These are phyloP conservation scores for Orthonevra nobilis DNA, from an alignment of 2,888 invertebrate species.

Conservation along the genomic window DNA sequence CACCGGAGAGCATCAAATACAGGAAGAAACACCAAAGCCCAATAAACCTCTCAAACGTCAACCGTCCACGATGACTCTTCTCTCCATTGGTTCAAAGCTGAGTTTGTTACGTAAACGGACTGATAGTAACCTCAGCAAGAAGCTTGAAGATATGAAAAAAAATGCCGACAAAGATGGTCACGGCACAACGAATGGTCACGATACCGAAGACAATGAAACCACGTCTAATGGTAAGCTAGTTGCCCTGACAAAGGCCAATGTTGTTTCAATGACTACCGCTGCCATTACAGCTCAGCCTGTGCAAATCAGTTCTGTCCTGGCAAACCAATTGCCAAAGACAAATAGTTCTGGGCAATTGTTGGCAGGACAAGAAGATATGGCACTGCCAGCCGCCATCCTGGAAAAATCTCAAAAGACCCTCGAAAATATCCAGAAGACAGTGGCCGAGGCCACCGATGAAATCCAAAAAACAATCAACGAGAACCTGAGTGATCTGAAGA, in stretches of 20 bases:
- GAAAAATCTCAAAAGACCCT: conserved; percentile 77
- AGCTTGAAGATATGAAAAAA: conserved; percentile 72
- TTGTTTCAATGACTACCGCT: conserved; percentile 83
- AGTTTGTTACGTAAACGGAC: conserved; percentile 76
- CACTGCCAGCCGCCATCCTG: conserved; percentile 73
- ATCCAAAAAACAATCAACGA: conserved; percentile 79
- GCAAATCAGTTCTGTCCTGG: conserved; percentile 82
- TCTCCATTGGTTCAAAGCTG: conserved; percentile 77
- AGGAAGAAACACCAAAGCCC: conserved; percentile 50
- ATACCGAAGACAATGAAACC: conserved; percentile 31
- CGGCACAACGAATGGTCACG: conserved; percentile 10
- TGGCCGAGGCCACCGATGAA: conserved; percentile 77
- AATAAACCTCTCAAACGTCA: conserved; percentile 73
- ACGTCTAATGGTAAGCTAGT: conserved; percentile 71
- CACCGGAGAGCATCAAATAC: not conserved
- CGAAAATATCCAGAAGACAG: conserved; percentile 77
- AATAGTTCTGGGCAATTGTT: conserved; percentile 61
- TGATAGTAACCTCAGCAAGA: conserved; percentile 77
- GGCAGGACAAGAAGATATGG: conserved; percentile 70
- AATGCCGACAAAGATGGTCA: conserved; percentile 51
- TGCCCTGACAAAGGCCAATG: conserved; percentile 73
- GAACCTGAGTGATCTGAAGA: conserved; percentile 77
- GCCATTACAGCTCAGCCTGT: conserved; percentile 83
- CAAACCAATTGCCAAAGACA: conserved; percentile 80
- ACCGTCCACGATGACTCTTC: conserved; percentile 74